Base-by-base conservation (phyloP, 1,140 invertebrate species). In the Luehdorfia chinensis region DNA sequence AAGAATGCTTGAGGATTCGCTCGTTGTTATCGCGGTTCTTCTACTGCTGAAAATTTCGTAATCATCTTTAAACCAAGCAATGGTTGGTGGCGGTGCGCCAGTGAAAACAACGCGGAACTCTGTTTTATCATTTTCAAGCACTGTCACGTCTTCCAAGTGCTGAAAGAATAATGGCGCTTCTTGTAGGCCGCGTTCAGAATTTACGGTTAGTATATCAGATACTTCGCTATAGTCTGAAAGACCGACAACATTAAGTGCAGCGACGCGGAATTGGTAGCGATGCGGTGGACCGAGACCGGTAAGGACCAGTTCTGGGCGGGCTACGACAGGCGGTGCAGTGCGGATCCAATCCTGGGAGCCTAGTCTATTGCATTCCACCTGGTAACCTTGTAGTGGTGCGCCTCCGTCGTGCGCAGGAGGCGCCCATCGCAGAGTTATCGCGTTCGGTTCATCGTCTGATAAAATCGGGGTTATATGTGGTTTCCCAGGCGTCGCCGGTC, bases 41-140 rank as follows among this genome's bases (percentile, higher is more conserved):
- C 94, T 87, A 67, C 93, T 94, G 68, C 93, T 95, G 66, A 95
- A 95, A 45, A 95, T 93, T 75, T 95, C 94, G 57, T 94, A 94
- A 19, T 93, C 94, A 74, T 96, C 94, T 77, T 96, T 96, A 79
- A 93, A 98, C 97, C 97, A 99, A n/a, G 92, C 92, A 13, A 98
- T 91, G 59, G 93, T 93, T 1, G 97, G 96, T 3, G 89, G 76
- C 0, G 97, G 97, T 16, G 91, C 90, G 1, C 97, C 97, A 6
- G 90, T 87, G 49, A 96, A 94, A 51, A 93, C 89, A 0, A 96
- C 95, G 23, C 90, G 90, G 63, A 97, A 95, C 69, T 95, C 94
- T 2, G 93, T 91, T 88, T 94, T 92, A 55, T 95, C 93, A 59
- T 95, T 94, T 84, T 95, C 94, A 4, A 94, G 84, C 1, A 90